Evolutionary conservation across 2,797 vertebrate species (phyloP), one percentile per base, ranked within the genome.

Genomic region (Myotis planiceps): DNA sequence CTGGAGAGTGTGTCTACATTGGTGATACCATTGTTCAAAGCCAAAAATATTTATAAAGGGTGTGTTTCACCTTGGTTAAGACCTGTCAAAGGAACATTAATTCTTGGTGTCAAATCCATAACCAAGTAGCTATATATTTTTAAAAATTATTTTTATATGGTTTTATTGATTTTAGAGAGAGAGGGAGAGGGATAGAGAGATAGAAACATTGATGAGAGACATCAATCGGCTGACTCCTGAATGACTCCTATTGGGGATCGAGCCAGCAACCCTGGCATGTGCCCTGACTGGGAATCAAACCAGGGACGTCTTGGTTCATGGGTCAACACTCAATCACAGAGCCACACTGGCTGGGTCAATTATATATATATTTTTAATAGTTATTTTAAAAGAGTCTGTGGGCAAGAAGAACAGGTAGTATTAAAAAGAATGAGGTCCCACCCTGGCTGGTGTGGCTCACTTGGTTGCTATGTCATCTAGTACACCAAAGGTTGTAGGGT

Each of bases 1-100:
- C 91, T 79, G 75, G 86, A 95, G 37, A 96, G 60, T 78, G 84
- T 75, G 83, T 87, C 92, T 87, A 47, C 9, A 0, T 23, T 19
- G 42, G 51, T 92, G 53, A 75, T 95, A 96, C 34, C 72, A 75
- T 71, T 96, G 76, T 92, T 97, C 89, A 95, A 93, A 97, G 76
- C 4, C 63, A 91, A 97, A 97, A 96, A 83, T 87, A 49, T 58
- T 88, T n/a, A 55, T 8, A 94, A 83, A 90, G n/a, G 29, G 39
- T 74, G 71, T 60, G 68, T 94, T 96, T 97, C 37, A 68, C 88
- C 16, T 32, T 39, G 94, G 96, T 87, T 72, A 97, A 92, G 89
- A 96, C 5, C 37, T 69, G 80, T 60, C 78, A 95, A 87, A 92
- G 90, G 3, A 19, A 29, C 18, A 65, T 25, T 79, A 76, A 47